phyloP scores from a whole-genome alignment of 2,797 vertebrate genomes.

The Anguilla obscura region DNA sequence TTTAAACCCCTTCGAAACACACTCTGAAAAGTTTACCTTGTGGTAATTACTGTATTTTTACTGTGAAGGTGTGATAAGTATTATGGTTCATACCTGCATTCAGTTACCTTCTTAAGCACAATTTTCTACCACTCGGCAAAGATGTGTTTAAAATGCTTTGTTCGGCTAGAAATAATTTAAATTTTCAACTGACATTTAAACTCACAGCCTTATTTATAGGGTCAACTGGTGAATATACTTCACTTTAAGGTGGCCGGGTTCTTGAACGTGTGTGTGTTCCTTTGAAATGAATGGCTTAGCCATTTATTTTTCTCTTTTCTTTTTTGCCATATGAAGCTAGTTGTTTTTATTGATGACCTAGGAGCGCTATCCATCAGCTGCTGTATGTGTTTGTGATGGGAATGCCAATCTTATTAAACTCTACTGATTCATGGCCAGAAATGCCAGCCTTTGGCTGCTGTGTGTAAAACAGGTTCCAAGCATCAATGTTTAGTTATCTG shows the following conservation, averaged over 20 bases:
- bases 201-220: not conserved
- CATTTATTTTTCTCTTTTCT: not conserved
- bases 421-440: not conserved
- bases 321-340: not conserved
- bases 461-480: not conserved
- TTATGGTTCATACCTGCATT: not conserved
- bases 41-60: not conserved
- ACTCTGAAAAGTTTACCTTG: not conserved
- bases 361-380: not conserved
- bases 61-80: not conserved
- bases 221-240: not conserved
- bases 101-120: not conserved
- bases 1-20: not conserved
- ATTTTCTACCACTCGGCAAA: not conserved
- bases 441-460: not conserved
- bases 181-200: not conserved
- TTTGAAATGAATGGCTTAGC: not conserved
- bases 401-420: not conserved
- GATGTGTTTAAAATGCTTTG: not conserved
- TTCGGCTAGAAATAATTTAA: not conserved
- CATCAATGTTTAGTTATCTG: not conserved
- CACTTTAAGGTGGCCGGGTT: not conserved
- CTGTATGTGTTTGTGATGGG: not conserved
- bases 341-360: not conserved
- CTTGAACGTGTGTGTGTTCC: not conserved